Base-by-base conservation (phyloP, 2,113 vertebrate genomes). In the Hippocampus mohnikei region DNA sequence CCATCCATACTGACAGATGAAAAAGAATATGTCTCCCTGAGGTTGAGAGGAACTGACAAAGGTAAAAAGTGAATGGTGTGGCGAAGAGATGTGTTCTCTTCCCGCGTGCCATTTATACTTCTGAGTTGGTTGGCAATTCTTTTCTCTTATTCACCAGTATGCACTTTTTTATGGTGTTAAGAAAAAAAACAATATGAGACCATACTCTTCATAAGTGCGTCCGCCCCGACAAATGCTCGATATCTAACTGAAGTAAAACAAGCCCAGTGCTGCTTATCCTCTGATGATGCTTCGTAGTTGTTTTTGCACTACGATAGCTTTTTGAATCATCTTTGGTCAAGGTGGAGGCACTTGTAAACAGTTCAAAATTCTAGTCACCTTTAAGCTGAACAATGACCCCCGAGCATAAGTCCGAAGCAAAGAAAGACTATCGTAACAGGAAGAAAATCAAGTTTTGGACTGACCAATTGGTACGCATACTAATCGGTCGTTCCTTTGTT, bases 1-100 rank as follows among this genome's bases (percentile, higher is more conserved):
- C 87, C 79, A 86, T 90, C 86, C 82, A 88, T 81, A 81, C 86
- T 85, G 88, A 88, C 88, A 90, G 87, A 86, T 88, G 79, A 89
- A 88, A 89, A 89, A 88, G 76, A 84, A 87, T 84, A 78, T 84
- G 84, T 88, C 84, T 87, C 79, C 87, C 82, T 66, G 67, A 84
- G 87, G 83, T 87, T 91, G 78, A 83, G 74, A 87, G 76, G 81
- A 80, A 79, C 37, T 84, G 76, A 82, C 56, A 69, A 67, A 72
- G 59, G 67, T 65, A 62, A 29, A 73, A 66, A 76, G 67, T 52
- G 62, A 77, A 72, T 55, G 29, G 58, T 50, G 71, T 81, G 71
- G 61, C 71, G 67, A 25, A 42, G 58, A 74, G 44, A 72, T 67
- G 62, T 78, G 68, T 77, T 68, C 13, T 73, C 58, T 81, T 65